phyloP scores from a whole-genome alignment of 2,113 vertebrate species.

The Nycticryphes semicollaris region DNA sequence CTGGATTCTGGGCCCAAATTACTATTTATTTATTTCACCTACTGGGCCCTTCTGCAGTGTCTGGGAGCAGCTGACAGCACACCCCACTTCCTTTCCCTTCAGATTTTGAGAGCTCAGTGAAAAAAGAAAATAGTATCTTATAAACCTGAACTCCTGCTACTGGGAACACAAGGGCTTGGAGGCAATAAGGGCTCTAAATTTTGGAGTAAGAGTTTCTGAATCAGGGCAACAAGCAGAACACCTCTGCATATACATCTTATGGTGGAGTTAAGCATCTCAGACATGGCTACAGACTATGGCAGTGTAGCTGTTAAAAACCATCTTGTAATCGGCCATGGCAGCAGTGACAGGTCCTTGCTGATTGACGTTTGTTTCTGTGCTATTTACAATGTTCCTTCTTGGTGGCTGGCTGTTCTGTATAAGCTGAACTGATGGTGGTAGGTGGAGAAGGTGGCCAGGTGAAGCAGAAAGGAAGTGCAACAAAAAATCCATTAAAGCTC shows the following conservation, averaged over 20 bases:
- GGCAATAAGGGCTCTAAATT: background rate
- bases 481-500: background rate
- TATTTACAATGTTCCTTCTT: rapidly evolving
- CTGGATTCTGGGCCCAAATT: background rate
- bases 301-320: background rate
- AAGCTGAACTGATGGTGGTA: background rate
- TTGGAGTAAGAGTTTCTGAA: background rate
- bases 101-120: background rate
- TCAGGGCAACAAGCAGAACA: background rate
- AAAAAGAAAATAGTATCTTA: background rate
- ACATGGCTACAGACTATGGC: background rate
- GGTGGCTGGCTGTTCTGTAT: background rate
- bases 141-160: background rate
- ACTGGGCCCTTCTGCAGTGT: background rate
- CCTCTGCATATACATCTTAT: background rate
- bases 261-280: no score
- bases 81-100: background rate
- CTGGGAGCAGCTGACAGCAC: background rate
- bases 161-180: background rate
- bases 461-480: background rate
- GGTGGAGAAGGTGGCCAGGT: background rate
- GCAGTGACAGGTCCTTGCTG: background rate
- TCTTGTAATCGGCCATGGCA: background rate
- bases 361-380: rapidly evolving
- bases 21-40: background rate